These are phyloP conservation scores for Bos javanicus DNA, from an alignment of 2,113 vertebrate species.

Conservation along the genomic window DNA sequence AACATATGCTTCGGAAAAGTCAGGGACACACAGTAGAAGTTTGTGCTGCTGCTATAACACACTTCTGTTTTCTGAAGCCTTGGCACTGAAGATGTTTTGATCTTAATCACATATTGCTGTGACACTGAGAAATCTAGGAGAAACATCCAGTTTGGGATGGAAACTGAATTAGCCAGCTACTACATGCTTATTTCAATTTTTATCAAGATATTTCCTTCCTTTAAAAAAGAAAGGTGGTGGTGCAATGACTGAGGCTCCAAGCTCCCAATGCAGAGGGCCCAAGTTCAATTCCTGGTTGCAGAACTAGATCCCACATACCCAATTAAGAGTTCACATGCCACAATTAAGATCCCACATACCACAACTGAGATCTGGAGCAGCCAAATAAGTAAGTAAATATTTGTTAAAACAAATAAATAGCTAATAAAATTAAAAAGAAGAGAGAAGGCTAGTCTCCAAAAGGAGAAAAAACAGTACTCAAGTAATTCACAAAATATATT, in stretches of 20 bases:
- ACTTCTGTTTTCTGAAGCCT: neutral
- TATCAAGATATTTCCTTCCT: neutral
- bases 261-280: neutral
- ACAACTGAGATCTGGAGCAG: neutral
- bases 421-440: neutral
- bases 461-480: neutral
- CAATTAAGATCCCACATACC: neutral
- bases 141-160: neutral
- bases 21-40: neutral
- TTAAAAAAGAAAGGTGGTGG: neutral
- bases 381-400: neutral
- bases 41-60: neutral
- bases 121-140: neutral
- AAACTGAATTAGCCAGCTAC: neutral
- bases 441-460: neutral
- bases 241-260: neutral
- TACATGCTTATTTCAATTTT: conserved; percentile 24
- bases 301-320: neutral
- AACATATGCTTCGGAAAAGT: neutral
- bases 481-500: neutral
- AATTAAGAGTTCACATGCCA: neutral
- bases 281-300: neutral
- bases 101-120: neutral
- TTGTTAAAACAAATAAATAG: neutral
- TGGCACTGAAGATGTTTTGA: neutral